Percentiles rank a stretch among this genome's conserved stretches.
Evolutionary conservation across 2,888 invertebrate species (phyloP).

Genomic region (Neuroscelio doddi): DNA sequence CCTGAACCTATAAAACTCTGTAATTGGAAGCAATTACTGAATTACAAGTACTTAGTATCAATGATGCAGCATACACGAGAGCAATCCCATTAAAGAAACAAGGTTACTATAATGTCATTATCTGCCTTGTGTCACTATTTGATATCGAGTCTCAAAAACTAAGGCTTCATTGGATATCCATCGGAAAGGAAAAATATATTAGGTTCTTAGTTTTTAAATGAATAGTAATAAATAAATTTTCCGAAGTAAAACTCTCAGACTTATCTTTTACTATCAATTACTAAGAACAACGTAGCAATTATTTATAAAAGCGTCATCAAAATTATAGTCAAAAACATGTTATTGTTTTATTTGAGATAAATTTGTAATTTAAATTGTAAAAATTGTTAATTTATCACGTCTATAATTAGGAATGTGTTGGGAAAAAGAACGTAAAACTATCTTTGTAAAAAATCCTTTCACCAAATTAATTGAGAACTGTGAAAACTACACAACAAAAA

Average conservation of each 20-base stretch:
- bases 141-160: conserved; percentile 53
- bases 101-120: conserved; percentile 65
- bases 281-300: too few species aligned
- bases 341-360: too few species aligned
- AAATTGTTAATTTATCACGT: too few species aligned
- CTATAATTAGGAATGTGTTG: too few species aligned
- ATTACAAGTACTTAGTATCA: background rate
- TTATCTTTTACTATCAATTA: too few species aligned
- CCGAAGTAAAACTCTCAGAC: too few species aligned
- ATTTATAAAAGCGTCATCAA: too few species aligned
- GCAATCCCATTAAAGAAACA: conserved; percentile 64
- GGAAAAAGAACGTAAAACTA: conserved; percentile 2
- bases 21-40: too few species aligned
- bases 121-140: conserved; percentile 58
- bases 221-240: background rate
- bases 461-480: background rate
- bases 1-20: too few species aligned
- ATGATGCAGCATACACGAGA: conserved; percentile 32
- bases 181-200: background rate
- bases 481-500: conserved; percentile 2
- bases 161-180: conserved; percentile 46
- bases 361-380: too few species aligned
- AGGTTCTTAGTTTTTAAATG: too few species aligned
- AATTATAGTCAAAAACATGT: too few species aligned
- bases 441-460: conserved; percentile 2